A percentile compares a stretch with the other conserved stretches of the same genome.
Conservation (phyloP, 2,888 invertebrate species). For the Pseudeuparius sepicola region DNA sequence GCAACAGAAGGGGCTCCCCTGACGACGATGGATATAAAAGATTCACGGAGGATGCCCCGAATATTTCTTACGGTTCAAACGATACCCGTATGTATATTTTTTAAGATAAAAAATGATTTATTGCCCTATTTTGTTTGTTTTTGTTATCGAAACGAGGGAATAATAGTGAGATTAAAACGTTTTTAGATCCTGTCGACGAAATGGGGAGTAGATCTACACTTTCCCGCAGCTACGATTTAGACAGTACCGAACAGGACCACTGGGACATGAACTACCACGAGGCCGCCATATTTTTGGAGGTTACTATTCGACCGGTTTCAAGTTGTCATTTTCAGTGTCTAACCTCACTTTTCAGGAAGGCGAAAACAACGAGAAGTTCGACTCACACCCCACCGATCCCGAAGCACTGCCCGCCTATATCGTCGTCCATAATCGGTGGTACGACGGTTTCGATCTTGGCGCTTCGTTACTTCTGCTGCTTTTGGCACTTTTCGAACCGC, state of each 20-base stretch:
- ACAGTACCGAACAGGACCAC: constrained; percentile 47
- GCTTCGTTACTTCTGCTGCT: constrained; percentile 65
- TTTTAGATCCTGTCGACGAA: constrained; percentile 43
- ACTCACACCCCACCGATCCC: constrained; percentile 74
- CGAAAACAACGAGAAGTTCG: constrained; percentile 83
- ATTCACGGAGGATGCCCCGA: constrained; percentile 48
- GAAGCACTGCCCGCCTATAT: constrained; percentile 78
- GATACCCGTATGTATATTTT: constrained; percentile 45
- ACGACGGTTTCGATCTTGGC: constrained; percentile 69
- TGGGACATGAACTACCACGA: constrained; percentile 90
- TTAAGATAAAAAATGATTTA: background rate
- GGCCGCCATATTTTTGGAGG: constrained; percentile 79
- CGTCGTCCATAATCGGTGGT: constrained; percentile 79
- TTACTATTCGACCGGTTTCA: constrained; percentile 31
- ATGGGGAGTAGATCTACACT: constrained; percentile 55
- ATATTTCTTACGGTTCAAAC: constrained; percentile 51
- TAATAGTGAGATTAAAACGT: too few relatives aligned
- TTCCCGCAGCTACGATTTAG: constrained; percentile 37
- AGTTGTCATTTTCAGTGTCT: background rate
- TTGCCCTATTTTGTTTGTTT: background rate
- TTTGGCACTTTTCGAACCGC: constrained; percentile 72
- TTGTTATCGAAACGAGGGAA: too few relatives aligned
- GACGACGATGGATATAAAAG: constrained; percentile 53
- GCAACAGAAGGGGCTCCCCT: constrained; percentile 41
- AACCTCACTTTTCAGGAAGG: constrained; percentile 56